These are phyloP conservation scores for Cyprinus carpio DNA, from an alignment of 2,113 vertebrate genomes.

Conservation along the genomic window DNA sequence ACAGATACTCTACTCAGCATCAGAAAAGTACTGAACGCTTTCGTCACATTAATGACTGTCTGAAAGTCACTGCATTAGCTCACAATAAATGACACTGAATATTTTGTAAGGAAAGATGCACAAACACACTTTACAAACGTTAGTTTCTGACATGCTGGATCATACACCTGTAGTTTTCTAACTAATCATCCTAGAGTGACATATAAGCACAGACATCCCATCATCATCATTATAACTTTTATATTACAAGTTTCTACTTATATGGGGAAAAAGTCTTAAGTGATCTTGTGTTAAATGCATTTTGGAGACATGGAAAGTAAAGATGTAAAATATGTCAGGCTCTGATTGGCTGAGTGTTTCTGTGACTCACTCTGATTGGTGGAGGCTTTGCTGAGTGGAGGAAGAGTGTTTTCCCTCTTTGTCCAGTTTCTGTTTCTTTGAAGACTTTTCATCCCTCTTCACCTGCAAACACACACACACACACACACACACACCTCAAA, in stretches of 20 bases:
- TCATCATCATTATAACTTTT: neutral
- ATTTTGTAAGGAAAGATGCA: neutral
- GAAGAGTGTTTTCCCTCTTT: conserved; percentile 68
- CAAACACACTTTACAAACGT: neutral
- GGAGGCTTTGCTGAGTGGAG: conserved; percentile 58
- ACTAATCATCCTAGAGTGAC: too few relatives aligned
- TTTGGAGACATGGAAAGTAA: neutral
- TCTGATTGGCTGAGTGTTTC: neutral
- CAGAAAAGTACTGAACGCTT: neutral
- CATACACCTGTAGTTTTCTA: too few relatives aligned
- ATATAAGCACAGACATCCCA: neutral
- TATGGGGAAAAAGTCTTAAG: neutral
- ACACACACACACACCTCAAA: too few relatives aligned
- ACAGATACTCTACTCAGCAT: neutral
- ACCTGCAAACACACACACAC: conserved; percentile 58
- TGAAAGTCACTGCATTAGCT: neutral
- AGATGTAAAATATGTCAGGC: neutral
- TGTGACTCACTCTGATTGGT: conserved; percentile 76
- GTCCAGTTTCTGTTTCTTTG: conserved; percentile 73
- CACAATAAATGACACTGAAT: neutral
- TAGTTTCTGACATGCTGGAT: too few relatives aligned
- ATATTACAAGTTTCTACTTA: neutral
- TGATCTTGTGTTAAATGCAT: neutral
- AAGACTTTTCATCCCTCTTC: conserved; percentile 63
- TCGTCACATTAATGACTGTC: neutral